phyloP scores from a whole-genome alignment of 2,888 invertebrate genomes.

The Lampropteryx suffumata region DNA sequence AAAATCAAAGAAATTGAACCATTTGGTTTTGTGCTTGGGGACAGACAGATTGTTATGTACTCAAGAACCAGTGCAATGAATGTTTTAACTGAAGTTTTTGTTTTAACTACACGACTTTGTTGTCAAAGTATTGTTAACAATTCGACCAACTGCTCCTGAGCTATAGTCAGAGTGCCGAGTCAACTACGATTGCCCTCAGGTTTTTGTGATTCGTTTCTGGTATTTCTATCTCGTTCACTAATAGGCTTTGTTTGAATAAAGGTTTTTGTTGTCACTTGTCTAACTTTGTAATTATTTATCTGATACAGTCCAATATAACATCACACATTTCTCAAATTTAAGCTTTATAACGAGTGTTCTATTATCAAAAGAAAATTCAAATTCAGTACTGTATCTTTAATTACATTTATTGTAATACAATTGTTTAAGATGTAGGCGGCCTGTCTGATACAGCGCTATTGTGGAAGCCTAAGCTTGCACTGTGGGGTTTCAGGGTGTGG shows the following conservation, averaged over 20 bases:
- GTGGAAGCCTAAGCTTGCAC: constrained; percentile 17
- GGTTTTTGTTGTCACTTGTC: not conserved
- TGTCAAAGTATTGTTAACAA: constrained; percentile 9
- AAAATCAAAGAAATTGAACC: no score
- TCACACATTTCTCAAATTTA: no score
- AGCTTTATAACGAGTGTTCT: no score
- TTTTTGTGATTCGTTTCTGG: constrained; percentile 5
- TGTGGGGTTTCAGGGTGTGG: constrained; percentile 20
- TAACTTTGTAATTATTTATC: no score
- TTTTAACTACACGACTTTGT: no score
- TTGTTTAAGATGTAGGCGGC: constrained; percentile 12
- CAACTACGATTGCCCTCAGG: constrained; percentile 13
- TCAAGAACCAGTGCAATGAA: no score
- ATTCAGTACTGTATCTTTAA: constrained; percentile 12
- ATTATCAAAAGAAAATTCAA: no score
- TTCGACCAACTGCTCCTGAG: constrained; percentile 3
- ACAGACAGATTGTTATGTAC: no score
- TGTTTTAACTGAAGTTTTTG: no score
- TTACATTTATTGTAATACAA: constrained; percentile 16
- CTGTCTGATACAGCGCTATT: constrained; percentile 21
- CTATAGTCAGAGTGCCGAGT: constrained; percentile 4
- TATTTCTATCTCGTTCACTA: constrained; percentile 4
- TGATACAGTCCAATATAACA: no score
- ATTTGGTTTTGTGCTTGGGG: no score
- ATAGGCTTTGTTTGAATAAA: constrained; percentile 5